A percentile compares a stretch with the other conserved stretches of the same genome.
Evolutionary conservation across 2,888 invertebrate genomes (phyloP).

Genomic region (Aporophyla lueneburgensis): DNA sequence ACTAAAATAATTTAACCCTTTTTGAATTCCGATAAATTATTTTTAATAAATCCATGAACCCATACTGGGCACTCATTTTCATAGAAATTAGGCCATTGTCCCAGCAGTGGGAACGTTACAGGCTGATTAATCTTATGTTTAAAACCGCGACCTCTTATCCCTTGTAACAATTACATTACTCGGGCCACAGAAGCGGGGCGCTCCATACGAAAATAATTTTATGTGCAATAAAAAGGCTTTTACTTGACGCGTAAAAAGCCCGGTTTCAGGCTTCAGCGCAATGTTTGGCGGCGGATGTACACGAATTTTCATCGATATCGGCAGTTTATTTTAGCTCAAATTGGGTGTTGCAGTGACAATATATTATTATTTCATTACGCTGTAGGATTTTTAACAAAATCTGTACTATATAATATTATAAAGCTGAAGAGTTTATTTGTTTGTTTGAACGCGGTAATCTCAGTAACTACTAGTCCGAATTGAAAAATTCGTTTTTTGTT

Average conservation of each 20-base stretch:
- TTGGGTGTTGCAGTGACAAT: slow-evolving; percentile 24
- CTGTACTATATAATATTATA: no score
- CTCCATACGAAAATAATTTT: slow-evolving; percentile 84
- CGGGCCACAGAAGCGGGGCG: slow-evolving; percentile 69
- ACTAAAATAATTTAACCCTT: neutral
- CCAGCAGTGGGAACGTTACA: neutral
- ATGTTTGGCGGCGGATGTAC: slow-evolving; percentile 46
- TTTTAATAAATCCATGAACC: no score
- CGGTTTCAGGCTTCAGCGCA: slow-evolving; percentile 58
- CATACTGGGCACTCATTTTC: neutral
- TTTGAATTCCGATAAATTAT: neutral
- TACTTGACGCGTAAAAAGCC: slow-evolving; percentile 77
- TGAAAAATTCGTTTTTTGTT: no score
- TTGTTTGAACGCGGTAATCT: no score
- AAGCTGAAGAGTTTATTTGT: no score
- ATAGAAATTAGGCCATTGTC: neutral
- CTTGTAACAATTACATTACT: slow-evolving; percentile 59
- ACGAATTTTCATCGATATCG: slow-evolving; percentile 32
- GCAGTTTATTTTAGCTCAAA: slow-evolving; percentile 14
- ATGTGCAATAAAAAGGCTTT: slow-evolving; percentile 85
- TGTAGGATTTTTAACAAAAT: neutral
- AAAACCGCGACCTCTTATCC: slow-evolving; percentile 38
- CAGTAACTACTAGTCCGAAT: no score
- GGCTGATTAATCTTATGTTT: neutral
- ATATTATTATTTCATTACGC: neutral